These are phyloP conservation scores for Sebastes fasciatus DNA, from an alignment of 2,113 vertebrate genomes.

Conservation along the genomic window DNA sequence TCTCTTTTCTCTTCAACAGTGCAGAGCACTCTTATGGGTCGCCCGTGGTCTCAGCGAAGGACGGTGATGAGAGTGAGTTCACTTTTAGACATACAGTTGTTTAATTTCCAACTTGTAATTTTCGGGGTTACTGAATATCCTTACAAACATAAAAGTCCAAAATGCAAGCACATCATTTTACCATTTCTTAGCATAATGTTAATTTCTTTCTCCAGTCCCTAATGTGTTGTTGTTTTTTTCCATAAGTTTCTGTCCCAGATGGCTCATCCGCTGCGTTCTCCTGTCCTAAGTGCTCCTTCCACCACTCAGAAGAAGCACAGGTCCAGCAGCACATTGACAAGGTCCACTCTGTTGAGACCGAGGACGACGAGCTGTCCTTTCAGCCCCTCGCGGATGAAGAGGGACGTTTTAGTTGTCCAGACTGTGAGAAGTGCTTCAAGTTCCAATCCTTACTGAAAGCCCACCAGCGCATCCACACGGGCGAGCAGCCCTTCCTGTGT, in stretches of 20 bases:
- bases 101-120: neutral
- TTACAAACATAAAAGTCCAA: neutral
- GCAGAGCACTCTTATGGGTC: conserved; percentile 77
- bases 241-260: conserved; percentile 34
- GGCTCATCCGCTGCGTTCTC: conserved; percentile 31
- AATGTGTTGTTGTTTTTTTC: neutral
- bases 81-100: neutral
- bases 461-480: conserved; percentile 82
- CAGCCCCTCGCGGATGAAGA: conserved; percentile 13
- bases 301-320: conserved; percentile 35
- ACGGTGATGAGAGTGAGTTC: conserved; percentile 50
- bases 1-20: conserved; percentile 46
- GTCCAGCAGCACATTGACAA: conserved; percentile 60
- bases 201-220: neutral
- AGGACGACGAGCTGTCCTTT: conserved; percentile 12
- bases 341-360: conserved; percentile 22
- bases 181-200: neutral
- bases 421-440: conserved; percentile 87
- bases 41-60: conserved; percentile 24
- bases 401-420: conserved; percentile 66
- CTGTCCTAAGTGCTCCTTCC: conserved; percentile 51
- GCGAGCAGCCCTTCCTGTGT: conserved; percentile 80
- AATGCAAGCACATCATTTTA: neutral
- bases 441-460: conserved; percentile 87
- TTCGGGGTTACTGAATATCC: neutral